Conservation (phyloP, 2,113 vertebrate species). For the Mustela nigripes region DNA sequence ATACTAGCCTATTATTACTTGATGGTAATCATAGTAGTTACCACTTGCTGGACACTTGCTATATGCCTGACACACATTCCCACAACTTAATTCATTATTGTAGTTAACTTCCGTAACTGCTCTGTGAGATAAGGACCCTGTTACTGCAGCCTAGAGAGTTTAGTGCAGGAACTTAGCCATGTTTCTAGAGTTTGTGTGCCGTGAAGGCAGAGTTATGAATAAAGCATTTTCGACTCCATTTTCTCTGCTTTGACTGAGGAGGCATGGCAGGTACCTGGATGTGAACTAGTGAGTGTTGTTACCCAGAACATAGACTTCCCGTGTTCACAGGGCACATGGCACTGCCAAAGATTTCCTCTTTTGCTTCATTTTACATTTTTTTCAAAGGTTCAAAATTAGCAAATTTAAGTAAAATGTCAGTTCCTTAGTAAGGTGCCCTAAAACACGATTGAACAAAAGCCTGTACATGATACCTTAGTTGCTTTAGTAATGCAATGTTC, state of each 20-base stretch:
- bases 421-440: not conserved
- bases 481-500: not conserved
- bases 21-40: not conserved
- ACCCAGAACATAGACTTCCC: not conserved
- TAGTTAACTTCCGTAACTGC: not conserved
- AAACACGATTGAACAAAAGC: not conserved
- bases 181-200: no score
- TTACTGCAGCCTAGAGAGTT: not conserved
- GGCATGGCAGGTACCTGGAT: not conserved
- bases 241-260: not conserved
- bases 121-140: not conserved
- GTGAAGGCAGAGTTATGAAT: not conserved
- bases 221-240: not conserved
- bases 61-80: not conserved
- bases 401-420: not conserved
- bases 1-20: not conserved
- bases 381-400: not conserved
- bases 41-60: not conserved
- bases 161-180: not conserved
- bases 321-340: not conserved
- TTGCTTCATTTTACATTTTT: slow-evolving; percentile 20
- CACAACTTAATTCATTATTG: not conserved
- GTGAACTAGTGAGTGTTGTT: not conserved
- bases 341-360: not conserved
- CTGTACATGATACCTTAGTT: not conserved